A percentile compares a stretch with the other conserved stretches of the same genome.
These are phyloP conservation scores for Chalcosyrphus nemorum DNA, from an alignment of 2,888 invertebrate species.

Conservation along the genomic window DNA sequence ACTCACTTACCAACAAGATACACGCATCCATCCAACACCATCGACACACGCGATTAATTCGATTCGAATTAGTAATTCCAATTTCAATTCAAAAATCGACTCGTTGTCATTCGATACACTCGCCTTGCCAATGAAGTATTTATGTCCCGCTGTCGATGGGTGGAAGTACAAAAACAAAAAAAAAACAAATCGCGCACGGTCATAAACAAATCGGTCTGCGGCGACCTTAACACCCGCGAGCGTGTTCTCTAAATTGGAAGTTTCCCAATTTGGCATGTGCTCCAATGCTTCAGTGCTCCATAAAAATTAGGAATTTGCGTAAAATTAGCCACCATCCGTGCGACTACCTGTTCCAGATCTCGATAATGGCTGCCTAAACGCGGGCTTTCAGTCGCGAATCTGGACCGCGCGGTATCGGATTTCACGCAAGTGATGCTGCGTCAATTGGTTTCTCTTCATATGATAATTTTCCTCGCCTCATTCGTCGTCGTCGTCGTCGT, in stretches of 20 bases:
- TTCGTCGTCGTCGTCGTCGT: not conserved
- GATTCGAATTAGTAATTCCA: constrained; percentile 43
- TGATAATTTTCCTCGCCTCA: not conserved
- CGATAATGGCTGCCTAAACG: not conserved
- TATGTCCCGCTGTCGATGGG: constrained; percentile 10
- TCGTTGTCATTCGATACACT: constrained; percentile 40
- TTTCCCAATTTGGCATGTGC: constrained; percentile 7
- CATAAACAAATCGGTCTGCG: constrained; percentile 4
- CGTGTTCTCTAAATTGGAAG: not conserved
- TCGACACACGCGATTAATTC: constrained; percentile 26
- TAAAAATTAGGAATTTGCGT: not conserved
- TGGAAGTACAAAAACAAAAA: no score
- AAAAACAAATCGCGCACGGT: not conserved
- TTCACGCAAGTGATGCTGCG: not conserved
- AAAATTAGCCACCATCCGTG: not conserved
- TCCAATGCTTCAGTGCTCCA: no score
- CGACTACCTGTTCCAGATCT: not conserved
- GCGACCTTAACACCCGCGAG: constrained; percentile 31
- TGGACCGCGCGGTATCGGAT: not conserved
- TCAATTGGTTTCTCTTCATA: constrained; percentile 20
- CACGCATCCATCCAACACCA: not conserved
- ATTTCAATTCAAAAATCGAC: constrained; percentile 59
- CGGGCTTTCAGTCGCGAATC: not conserved
- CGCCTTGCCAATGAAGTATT: constrained; percentile 25
- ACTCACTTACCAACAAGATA: no score